Base-by-base conservation (phyloP, 2,113 vertebrate genomes). In the Tetrao urogallus region DNA sequence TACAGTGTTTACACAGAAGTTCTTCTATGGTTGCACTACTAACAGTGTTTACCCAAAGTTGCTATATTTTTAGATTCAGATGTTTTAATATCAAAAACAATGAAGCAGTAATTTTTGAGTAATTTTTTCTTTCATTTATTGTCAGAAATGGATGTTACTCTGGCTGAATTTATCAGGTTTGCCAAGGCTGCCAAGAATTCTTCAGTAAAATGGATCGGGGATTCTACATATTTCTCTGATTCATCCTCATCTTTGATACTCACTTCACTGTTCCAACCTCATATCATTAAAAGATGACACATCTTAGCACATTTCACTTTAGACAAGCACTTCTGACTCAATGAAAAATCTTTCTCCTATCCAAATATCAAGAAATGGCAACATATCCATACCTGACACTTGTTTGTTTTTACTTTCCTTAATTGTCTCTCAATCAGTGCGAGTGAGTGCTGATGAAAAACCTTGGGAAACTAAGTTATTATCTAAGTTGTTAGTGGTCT, bases 1-100 rank as follows among this genome's bases (percentile, higher is more conserved):
- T n/a, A 73, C 1, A 60, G 0, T 58, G 6, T 47, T 57, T 54
- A 60, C 18, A 43, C 4, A 32, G 69, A 1, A 0, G 45, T 19
- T 54, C 72, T 82, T 78, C 27, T 19, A 67, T 8, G 3, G 2
- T 78, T 17, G 38, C 3, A 25, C 3, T 58, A 72, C 43, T 60
- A 58, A 54, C 10, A 58, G 4, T 22, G 38, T 24, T n/a, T 64
- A 20, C 28, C 47, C 42, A 7, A 6, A 50, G 3, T 21, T 30
- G 27, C 22, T 65, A 0, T 52, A 36, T 48, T 69, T 65, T 48
- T 28, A 82, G 10, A 1, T n/a, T 76, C 3, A 43, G 42, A 63
- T 19, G 22, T 50, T 88, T 64, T 63, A 78, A 27, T n/a, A 40
- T 14, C 7, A 69, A 45, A 36, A 6, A 61, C 7, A 45, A 5